Evolutionary conservation across 2,113 vertebrate species (phyloP).

Genomic region (Leptosomus discolor): DNA sequence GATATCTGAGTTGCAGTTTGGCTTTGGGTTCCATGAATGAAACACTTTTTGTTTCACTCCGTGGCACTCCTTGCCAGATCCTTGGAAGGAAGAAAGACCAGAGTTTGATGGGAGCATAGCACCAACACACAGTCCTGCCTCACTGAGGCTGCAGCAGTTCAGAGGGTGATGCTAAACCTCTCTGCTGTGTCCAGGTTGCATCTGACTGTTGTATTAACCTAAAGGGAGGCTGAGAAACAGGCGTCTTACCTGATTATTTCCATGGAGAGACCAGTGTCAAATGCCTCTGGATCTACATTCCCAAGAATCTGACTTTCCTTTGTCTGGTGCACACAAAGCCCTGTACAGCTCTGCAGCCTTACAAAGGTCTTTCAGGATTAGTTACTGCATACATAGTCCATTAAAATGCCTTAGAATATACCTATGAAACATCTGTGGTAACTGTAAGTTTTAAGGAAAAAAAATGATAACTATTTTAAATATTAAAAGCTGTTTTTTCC

Average conservation of each 20-base stretch:
- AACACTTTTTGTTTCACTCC: background rate
- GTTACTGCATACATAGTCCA: background rate
- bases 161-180: background rate
- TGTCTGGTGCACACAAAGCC: background rate
- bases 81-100: background rate
- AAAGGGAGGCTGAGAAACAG: background rate
- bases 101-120: background rate
- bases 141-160: background rate
- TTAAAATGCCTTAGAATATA: background rate
- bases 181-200: background rate
- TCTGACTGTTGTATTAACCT: background rate
- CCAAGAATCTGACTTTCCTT: background rate
- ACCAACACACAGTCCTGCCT: background rate
- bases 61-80: background rate
- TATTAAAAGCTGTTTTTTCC: fast-evolving
- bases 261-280: background rate
- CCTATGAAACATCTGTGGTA: background rate
- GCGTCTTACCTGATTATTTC: background rate
- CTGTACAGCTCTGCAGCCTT: background rate
- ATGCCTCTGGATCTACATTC: background rate
- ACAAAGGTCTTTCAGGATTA: background rate
- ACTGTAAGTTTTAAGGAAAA: background rate
- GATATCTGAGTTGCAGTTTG: background rate
- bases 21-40: background rate
- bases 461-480: background rate